Evolutionary conservation across 2,888 invertebrate genomes (phyloP), one percentile per base, ranked within the genome.

Genomic region (Ophraella communa): DNA sequence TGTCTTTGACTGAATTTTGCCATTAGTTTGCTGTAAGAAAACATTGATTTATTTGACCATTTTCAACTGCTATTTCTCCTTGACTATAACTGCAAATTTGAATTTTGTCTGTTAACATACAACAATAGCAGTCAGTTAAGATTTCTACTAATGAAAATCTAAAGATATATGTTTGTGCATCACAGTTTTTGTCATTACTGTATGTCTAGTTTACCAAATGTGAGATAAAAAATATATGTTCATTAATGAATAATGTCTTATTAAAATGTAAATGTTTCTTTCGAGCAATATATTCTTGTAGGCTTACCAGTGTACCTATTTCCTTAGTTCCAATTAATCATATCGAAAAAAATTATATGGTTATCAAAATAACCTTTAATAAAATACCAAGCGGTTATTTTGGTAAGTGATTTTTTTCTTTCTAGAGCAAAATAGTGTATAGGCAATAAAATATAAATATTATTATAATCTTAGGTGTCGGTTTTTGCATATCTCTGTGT

Each of bases 401-500:
- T 62, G 57, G 65, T 62, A 51, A 62, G 65, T 58, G 53, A 8
- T 18, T 49, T 65, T 66, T 61, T 68, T 45, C 45, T 1, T n/a
- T 23, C 44, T 59, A 53, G 59, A 57, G 67, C 72, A 58, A 61
- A 55, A 69, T 74, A 74, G 74, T 74, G 73, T 74, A 74, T 67
- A 71, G 74, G 74, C 74, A 74, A 74, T 74, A 74, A 73, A 62
- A 62, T 54, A 62, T 45, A 52, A 65, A 69, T 70, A 67, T 68
- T 66, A 66, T 67, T 68, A 68, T 65, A 63, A n/a, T n/a, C 64
- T 68, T 70, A 71, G 66, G 69, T 69, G 71, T 69, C 68, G 70
- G 68, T 68, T 68, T 72, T 70, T 67, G 71, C 73, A 73, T 73
- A 73, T 73, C 73, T 71, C 62, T 71, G 65, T 73, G 71, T 73